phyloP scores from a whole-genome alignment of 2,888 invertebrate species.

The Gastrophysa polygoni region DNA sequence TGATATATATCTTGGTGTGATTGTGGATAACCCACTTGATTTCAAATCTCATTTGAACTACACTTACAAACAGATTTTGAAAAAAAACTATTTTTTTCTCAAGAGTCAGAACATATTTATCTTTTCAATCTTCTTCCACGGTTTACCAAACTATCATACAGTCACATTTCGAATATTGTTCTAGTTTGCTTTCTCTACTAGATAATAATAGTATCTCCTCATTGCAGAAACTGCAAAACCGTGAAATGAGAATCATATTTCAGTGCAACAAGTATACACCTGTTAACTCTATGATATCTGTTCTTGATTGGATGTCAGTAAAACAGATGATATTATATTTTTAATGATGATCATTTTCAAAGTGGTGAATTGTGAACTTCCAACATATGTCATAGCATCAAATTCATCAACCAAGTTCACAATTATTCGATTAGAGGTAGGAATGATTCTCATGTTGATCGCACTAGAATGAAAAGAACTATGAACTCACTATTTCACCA shows the following conservation, averaged over 20 bases:
- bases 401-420: too few relatives aligned
- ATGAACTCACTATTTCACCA: too few relatives aligned
- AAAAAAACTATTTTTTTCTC: background rate
- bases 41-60: background rate
- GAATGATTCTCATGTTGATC: too few relatives aligned
- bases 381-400: too few relatives aligned
- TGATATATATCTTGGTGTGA: background rate
- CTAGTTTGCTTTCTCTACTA: background rate
- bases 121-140: background rate
- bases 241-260: background rate
- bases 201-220: background rate
- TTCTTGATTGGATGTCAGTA: background rate
- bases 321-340: too few relatives aligned
- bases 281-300: slow-evolving; percentile 2
- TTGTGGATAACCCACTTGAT: background rate
- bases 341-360: too few relatives aligned
- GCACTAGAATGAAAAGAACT: too few relatives aligned
- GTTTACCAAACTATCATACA: background rate
- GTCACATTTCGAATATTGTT: background rate
- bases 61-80: background rate
- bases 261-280: background rate
- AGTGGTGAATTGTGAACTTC: too few relatives aligned
- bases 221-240: background rate
- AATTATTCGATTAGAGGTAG: too few relatives aligned
- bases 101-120: background rate